Evolutionary conservation across 2,888 invertebrate genomes (phyloP).

Genomic region (Campoplex nolae): DNA sequence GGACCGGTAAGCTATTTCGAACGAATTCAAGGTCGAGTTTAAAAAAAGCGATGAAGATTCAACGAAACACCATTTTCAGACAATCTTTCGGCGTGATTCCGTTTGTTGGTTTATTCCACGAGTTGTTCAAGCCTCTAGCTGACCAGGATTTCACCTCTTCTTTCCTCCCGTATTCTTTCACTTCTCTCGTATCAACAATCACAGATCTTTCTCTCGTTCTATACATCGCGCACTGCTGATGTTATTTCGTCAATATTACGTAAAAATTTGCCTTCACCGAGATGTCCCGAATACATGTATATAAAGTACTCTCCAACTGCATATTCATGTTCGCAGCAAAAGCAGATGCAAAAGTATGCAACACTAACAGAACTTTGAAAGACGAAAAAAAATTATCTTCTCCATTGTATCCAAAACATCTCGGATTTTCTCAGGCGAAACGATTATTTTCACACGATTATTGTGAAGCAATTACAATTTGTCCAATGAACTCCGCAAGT

Average conservation of each 20-base stretch:
- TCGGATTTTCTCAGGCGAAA: constrained; percentile 61
- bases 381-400: constrained; percentile 51
- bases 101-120: constrained; percentile 19
- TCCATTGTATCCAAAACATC: constrained; percentile 53
- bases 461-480: not conserved
- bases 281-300: not conserved
- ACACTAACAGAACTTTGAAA: constrained; percentile 50
- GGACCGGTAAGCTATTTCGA: constrained; percentile 8
- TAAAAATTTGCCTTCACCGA: constrained; percentile 57
- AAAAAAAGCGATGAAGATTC: constrained; percentile 70
- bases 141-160: constrained; percentile 53
- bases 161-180: constrained; percentile 35
- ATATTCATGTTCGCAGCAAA: constrained; percentile 1
- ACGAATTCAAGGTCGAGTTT: constrained; percentile 82
- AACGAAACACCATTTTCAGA: constrained; percentile 57
- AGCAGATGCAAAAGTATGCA: constrained; percentile 56
- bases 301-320: not conserved
- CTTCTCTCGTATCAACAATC: constrained; percentile 56
- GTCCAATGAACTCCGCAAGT: not conserved
- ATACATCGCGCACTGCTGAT: constrained; percentile 32
- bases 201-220: constrained; percentile 57
- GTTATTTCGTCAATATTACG: constrained; percentile 63
- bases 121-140: constrained; percentile 31
- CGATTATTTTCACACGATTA: constrained; percentile 32
- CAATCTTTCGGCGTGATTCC: constrained; percentile 66